phyloP scores from a whole-genome alignment of 2,113 vertebrate genomes.

The Vidua chalybeata region DNA sequence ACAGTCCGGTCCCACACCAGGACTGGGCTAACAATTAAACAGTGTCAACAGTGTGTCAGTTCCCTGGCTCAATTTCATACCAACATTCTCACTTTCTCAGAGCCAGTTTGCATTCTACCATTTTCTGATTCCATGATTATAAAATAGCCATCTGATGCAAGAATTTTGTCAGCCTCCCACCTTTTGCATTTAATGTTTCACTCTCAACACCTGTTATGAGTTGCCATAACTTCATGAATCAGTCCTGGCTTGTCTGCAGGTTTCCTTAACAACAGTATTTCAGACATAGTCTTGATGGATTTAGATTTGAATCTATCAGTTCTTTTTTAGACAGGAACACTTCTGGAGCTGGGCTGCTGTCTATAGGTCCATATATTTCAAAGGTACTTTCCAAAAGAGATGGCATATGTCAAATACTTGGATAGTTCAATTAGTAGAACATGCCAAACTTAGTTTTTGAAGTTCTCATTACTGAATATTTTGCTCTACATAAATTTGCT shows the following conservation, averaged over 20 bases:
- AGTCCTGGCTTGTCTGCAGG: neutral
- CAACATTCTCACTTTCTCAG: neutral
- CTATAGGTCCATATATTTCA: neutral
- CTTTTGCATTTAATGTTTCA: neutral
- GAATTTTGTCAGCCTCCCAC: neutral
- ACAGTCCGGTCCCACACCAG: neutral
- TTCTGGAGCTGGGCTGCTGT: neutral
- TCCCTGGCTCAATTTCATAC: neutral
- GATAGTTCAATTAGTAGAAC: neutral
- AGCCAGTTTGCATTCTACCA: neutral
- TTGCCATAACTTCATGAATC: neutral
- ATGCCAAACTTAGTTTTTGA: neutral
- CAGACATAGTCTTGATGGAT: neutral
- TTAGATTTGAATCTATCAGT: neutral
- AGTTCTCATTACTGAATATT: neutral
- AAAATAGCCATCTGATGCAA: neutral
- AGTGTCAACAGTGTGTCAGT: neutral
- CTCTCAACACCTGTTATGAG: neutral
- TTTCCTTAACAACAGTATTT: constrained; percentile 6
- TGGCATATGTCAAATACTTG: neutral
- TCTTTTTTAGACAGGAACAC: neutral
- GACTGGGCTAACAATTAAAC: neutral
- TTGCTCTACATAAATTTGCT: neutral
- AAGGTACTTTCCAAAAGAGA: neutral
- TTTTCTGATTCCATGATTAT: neutral